Evolutionary conservation across 2,113 vertebrate species (phyloP).

Genomic region (Lepisosteus oculatus): DNA sequence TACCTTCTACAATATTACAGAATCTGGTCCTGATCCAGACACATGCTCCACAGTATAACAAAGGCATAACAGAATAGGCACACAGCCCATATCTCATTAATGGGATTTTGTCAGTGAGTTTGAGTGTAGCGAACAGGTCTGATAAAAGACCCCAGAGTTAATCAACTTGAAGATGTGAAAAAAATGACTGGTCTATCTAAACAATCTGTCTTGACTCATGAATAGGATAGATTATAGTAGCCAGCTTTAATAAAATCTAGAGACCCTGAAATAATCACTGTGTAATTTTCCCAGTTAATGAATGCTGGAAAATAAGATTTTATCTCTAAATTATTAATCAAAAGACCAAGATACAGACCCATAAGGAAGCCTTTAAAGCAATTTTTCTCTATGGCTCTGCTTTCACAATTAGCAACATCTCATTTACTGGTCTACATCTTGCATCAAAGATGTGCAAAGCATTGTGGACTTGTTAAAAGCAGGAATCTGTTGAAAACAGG

Average conservation of each 20-base stretch:
- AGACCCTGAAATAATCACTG: no score
- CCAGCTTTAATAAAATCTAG: no score
- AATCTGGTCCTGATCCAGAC: not conserved
- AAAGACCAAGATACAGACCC: no score
- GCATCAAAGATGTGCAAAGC: slow-evolving; percentile 1
- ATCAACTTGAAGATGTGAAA: not conserved
- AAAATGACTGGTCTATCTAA: not conserved
- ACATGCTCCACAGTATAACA: not conserved
- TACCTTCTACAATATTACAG: no score
- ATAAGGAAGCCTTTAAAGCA: not conserved
- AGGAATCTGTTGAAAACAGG: no score
- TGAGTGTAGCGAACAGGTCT: not conserved
- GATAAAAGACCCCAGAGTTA: not conserved
- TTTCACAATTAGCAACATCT: not conserved
- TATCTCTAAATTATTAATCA: no score
- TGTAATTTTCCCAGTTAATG: no score
- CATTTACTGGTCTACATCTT: not conserved
- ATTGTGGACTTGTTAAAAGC: not conserved
- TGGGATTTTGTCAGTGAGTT: not conserved
- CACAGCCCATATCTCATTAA: not conserved
- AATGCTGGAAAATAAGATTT: no score
- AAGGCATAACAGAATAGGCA: slow-evolving; percentile 1
- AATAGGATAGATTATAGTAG: not conserved
- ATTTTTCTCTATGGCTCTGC: slow-evolving; percentile 15
- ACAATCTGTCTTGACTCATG: not conserved